A percentile compares a stretch with the other conserved stretches of the same genome.
Conservation (phyloP, 2,797 vertebrate genomes). For the Pelochelys cantorii region DNA sequence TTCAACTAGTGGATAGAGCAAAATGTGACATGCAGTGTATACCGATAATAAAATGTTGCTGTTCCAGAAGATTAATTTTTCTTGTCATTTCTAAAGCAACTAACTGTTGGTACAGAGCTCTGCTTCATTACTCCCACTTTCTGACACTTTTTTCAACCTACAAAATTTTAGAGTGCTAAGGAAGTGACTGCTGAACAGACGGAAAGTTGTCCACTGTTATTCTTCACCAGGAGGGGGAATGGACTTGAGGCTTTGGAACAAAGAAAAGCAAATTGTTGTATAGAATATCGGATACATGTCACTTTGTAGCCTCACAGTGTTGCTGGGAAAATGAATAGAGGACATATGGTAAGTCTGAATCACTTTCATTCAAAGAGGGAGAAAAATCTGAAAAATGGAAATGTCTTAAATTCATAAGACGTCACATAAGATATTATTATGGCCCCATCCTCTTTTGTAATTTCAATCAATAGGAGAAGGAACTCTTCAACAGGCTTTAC, state of each 20-base stretch:
- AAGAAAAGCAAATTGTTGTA: neutral
- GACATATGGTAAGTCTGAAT: neutral
- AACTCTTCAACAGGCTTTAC: neutral
- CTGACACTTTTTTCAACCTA: neutral
- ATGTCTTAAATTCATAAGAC: neutral
- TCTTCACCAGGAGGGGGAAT: neutral
- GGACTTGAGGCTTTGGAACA: neutral
- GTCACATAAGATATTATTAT: neutral
- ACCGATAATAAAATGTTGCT: neutral
- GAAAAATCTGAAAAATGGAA: neutral
- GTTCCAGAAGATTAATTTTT: neutral
- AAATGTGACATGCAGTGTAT: neutral
- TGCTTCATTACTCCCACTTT: neutral
- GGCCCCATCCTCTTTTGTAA: neutral
- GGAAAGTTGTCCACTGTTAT: neutral
- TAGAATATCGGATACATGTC: accelerated
- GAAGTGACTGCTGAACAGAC: neutral
- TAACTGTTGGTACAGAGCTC: neutral
- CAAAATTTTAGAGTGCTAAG: neutral
- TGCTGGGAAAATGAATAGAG: neutral
- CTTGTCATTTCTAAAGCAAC: constrained; percentile 1
- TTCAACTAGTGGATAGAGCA: neutral
- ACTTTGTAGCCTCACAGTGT: neutral
- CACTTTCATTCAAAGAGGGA: neutral
- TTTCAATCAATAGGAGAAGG: neutral